These are phyloP conservation scores for Arnoldichthys spilopterus DNA, from an alignment of 2,797 vertebrate species.

Conservation along the genomic window DNA sequence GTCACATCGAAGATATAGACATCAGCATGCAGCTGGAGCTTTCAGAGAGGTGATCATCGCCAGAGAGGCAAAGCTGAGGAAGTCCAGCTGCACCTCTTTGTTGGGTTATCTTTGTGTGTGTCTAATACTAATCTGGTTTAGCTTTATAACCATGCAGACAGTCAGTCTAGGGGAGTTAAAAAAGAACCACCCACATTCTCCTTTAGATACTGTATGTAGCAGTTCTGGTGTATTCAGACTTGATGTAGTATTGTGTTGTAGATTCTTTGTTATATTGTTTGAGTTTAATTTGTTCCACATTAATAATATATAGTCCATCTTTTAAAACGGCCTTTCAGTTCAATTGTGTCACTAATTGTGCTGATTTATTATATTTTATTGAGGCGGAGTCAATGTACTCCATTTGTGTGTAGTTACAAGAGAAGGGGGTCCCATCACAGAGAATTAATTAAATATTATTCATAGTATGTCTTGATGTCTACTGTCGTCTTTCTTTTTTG, in stretches of 20 bases:
- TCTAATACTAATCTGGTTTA: constrained; percentile 50
- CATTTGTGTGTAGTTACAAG: not conserved
- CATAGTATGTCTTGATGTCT: constrained; percentile 36
- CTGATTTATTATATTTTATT: not conserved
- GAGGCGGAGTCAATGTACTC: not conserved
- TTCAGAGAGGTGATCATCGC: constrained; percentile 57
- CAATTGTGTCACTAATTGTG: not conserved
- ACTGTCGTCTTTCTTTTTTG: constrained; percentile 23
- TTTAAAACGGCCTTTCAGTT: not conserved
- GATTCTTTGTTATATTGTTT: not conserved
- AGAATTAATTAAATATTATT: constrained; percentile 16
- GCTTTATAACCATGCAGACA: constrained; percentile 42
- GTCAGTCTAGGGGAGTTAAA: constrained; percentile 3
- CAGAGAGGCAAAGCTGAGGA: constrained; percentile 44
- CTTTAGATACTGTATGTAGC: not conserved
- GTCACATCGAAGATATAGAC: constrained; percentile 15
- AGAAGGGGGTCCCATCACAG: not conserved
- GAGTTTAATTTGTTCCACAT: not conserved
- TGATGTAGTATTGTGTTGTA: not conserved
- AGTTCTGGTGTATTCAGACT: constrained; percentile 11
- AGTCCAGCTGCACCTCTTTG: constrained; percentile 33
- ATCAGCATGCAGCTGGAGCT: constrained; percentile 44
- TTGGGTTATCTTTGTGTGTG: constrained; percentile 47
- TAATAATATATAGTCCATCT: not conserved
- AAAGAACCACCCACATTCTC: not conserved